Conservation (phyloP, 2,888 invertebrate species). For the Mimachlamys varia region DNA sequence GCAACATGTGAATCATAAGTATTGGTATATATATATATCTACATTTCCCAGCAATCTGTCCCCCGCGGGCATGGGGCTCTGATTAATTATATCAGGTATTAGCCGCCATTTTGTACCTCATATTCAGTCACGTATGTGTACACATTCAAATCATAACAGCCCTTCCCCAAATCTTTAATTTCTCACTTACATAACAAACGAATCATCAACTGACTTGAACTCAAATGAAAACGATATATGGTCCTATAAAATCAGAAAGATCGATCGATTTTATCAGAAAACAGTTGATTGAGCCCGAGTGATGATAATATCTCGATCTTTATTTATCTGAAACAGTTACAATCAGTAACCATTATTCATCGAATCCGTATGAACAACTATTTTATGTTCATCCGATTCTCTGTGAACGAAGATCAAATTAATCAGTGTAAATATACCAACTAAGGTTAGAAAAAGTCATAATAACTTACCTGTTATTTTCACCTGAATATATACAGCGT, state of each 20-base stretch:
- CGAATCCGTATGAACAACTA: not conserved
- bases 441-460: not conserved
- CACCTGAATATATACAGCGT: not conserved
- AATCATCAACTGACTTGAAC: too few species aligned
- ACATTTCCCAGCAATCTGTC: not conserved
- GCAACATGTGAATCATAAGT: not conserved
- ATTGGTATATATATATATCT: not conserved
- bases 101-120: conserved; percentile 7
- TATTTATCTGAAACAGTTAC: not conserved
- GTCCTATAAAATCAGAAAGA: not conserved
- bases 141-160: not conserved
- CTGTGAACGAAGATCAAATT: too few species aligned
- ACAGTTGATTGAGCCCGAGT: not conserved
- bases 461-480: not conserved
- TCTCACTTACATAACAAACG: not conserved
- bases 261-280: not conserved
- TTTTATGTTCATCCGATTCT: not conserved
- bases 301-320: not conserved
- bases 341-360: not conserved
- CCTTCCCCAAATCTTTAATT: not conserved
- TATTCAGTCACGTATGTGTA: not conserved
- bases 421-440: not conserved
- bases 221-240: too few species aligned
- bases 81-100: not conserved
- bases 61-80: not conserved